phyloP scores from a whole-genome alignment of 2,113 vertebrate species.

The Daubentonia madagascariensis region DNA sequence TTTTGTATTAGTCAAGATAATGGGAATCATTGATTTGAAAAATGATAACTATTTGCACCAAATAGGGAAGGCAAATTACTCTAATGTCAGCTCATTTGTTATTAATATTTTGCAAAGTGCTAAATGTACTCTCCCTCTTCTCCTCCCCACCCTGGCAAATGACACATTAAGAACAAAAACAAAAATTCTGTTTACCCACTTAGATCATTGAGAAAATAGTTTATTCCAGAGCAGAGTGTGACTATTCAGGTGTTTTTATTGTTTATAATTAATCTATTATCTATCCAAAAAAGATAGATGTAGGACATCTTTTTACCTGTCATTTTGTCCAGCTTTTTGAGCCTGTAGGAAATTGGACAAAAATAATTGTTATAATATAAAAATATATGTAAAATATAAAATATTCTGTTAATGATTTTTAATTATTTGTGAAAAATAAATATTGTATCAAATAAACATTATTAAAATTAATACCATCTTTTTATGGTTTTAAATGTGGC shows the following conservation, averaged over 20 bases:
- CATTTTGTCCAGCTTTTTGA: not conserved
- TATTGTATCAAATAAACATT: not conserved
- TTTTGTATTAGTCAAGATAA: constrained; percentile 11
- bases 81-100: not conserved
- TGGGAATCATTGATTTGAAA: constrained; percentile 34
- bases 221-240: not conserved
- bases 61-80: constrained; percentile 16
- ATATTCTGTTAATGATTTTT: not conserved
- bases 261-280: not conserved
- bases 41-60: constrained; percentile 9
- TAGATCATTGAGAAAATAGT: not conserved
- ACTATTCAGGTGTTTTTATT: not conserved
- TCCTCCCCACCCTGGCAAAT: not conserved
- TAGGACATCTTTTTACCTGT: not conserved
- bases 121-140: not conserved
- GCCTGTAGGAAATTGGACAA: not conserved
- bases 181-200: not conserved
- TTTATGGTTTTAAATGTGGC: not conserved
- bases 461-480: not conserved
- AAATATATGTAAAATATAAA: not conserved
- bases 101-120: not conserved
- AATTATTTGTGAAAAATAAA: not conserved
- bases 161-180: not conserved
- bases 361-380: not conserved
- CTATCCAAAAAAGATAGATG: not conserved